Evolutionary conservation across 2,888 invertebrate genomes (phyloP).

Genomic region (Apodemia duryi): DNA sequence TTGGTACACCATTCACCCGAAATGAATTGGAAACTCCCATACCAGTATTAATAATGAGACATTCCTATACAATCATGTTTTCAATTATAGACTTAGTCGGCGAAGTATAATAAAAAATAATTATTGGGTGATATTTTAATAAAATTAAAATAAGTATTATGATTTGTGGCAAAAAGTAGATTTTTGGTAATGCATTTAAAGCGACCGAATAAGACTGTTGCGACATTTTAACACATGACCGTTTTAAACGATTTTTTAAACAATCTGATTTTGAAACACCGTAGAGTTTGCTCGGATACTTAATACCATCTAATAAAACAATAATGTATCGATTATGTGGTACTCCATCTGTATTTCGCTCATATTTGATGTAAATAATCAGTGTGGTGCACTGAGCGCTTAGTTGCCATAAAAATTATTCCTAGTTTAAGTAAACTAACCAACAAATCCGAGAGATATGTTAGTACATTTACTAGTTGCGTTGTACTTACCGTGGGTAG

Average conservation of each 20-base stretch:
- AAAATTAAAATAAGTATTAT: slow-evolving; percentile 63
- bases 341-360: slow-evolving; percentile 25
- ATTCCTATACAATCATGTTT: slow-evolving; percentile 70
- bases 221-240: slow-evolving; percentile 42
- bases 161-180: slow-evolving; percentile 58
- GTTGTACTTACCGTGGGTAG: slow-evolving; percentile 29
- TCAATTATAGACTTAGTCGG: slow-evolving; percentile 52
- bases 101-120: slow-evolving; percentile 47
- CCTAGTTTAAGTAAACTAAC: slow-evolving; percentile 61
- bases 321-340: not conserved
- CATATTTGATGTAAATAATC: slow-evolving; percentile 64
- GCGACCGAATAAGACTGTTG: slow-evolving; percentile 61
- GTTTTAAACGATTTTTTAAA: slow-evolving; percentile 20
- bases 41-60: slow-evolving; percentile 70
- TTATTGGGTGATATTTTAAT: slow-evolving; percentile 72
- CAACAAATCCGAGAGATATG: slow-evolving; percentile 35
- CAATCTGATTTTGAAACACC: slow-evolving; percentile 20
- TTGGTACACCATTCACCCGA: slow-evolving; percentile 1
- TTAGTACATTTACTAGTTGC: slow-evolving; percentile 33
- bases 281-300: not conserved
- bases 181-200: slow-evolving; percentile 56
- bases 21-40: slow-evolving; percentile 36
- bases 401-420: slow-evolving; percentile 76
- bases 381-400: slow-evolving; percentile 67
- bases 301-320: not conserved